Evolutionary conservation across 2,113 vertebrate genomes (phyloP).

Genomic region (Edolisoma coerulescens): DNA sequence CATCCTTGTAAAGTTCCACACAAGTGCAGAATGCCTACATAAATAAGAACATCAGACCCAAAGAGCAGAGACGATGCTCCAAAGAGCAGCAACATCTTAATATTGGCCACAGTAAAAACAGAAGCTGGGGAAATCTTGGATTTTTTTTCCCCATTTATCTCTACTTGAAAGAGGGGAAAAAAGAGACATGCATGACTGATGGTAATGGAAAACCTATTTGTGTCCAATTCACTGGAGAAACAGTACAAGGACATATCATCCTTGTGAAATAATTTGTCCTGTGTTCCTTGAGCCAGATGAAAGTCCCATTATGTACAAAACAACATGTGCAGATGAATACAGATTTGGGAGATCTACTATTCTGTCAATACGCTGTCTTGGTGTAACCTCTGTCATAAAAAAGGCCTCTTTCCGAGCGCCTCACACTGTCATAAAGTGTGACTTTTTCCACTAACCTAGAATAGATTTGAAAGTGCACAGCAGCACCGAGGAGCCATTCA

Average conservation of each 20-base stretch:
- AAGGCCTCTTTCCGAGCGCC: neutral
- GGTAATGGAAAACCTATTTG: slow-evolving; percentile 23
- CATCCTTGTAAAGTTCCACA: neutral
- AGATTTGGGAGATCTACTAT: neutral
- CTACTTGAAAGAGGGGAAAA: neutral
- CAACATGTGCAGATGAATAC: slow-evolving; percentile 6
- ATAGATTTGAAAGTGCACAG: neutral
- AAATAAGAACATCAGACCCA: neutral
- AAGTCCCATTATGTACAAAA: slow-evolving; percentile 16
- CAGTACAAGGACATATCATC: slow-evolving; percentile 8
- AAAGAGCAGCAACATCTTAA: neutral
- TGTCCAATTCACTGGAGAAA: slow-evolving; percentile 23
- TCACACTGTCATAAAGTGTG: neutral
- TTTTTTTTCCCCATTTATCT: neutral
- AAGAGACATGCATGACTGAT: neutral
- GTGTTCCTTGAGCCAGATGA: slow-evolving; percentile 23
- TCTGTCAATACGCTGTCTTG: neutral
- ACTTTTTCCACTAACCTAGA: neutral
- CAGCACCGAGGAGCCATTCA: neutral
- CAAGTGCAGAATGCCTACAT: neutral
- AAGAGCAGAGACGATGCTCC: neutral
- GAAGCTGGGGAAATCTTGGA: neutral
- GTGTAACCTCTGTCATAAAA: neutral
- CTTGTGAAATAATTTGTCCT: slow-evolving; percentile 34
- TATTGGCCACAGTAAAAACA: neutral